Conservation (phyloP, 2,797 vertebrate species). For the Adelosebastes latens region DNA sequence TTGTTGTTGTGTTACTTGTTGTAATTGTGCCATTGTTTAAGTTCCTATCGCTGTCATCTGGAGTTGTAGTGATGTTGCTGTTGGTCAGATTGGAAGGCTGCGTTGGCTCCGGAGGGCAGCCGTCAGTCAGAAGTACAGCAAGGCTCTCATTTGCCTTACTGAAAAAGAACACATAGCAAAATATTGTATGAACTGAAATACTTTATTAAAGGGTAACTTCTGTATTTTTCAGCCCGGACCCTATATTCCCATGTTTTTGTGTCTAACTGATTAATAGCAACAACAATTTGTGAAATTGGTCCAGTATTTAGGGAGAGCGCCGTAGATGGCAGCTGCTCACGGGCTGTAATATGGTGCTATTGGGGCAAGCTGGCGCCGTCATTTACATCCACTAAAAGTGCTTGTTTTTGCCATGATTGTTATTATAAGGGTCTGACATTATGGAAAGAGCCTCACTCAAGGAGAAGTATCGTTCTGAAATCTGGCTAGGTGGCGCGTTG, state of each 20-base stretch:
- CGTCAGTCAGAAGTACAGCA: slow-evolving; percentile 67
- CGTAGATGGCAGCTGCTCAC: no score
- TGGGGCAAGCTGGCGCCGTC: no score
- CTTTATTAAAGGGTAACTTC: background rate
- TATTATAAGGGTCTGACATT: no score
- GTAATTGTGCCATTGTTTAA: background rate
- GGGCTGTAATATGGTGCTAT: no score
- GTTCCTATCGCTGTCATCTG: background rate
- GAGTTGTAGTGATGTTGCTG: background rate
- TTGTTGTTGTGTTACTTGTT: background rate
- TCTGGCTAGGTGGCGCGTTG: no score
- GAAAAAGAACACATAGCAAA: background rate
- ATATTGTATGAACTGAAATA: background rate
- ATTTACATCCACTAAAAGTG: no score
- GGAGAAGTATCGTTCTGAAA: no score
- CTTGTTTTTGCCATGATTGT: no score
- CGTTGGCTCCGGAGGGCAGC: slow-evolving; percentile 27
- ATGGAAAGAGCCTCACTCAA: no score
- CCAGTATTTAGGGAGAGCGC: no score
- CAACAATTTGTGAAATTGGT: no score
- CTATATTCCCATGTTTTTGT: background rate
- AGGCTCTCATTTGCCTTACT: slow-evolving; percentile 58
- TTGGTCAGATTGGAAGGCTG: background rate
- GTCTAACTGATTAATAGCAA: no score
- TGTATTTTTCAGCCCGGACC: background rate